Conservation (phyloP, 2,797 vertebrate genomes). For the Sebastiscus tertius region DNA sequence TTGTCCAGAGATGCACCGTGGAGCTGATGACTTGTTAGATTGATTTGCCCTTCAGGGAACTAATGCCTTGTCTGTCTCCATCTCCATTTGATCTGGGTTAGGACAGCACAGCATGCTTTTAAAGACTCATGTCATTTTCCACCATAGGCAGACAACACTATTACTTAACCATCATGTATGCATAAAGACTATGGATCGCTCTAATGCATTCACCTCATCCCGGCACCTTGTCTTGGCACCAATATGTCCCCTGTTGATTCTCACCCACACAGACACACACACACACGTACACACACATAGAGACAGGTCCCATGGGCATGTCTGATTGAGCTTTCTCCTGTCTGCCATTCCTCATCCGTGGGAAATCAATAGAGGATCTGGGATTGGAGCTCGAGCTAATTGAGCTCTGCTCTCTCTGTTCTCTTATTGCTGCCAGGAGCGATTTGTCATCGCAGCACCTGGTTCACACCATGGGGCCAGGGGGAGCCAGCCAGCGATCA, state of each 20-base stretch:
- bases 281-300: not conserved
- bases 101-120: constrained; percentile 46
- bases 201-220: constrained; percentile 57
- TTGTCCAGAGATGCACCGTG: constrained; percentile 56
- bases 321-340: constrained; percentile 84
- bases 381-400: constrained; percentile 83
- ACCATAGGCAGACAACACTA: constrained; percentile 36
- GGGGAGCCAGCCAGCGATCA: constrained; percentile 57
- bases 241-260: constrained; percentile 66
- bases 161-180: constrained; percentile 69
- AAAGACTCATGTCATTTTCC: constrained; percentile 58
- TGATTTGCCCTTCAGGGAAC: constrained; percentile 76
- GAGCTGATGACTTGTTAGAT: constrained; percentile 73
- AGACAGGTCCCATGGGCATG: constrained; percentile 67
- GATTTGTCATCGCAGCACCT: constrained; percentile 80
- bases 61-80: constrained; percentile 47
- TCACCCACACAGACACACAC: not conserved
- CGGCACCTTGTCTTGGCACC: constrained; percentile 47
- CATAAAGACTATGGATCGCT: constrained; percentile 58
- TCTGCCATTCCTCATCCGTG: constrained; percentile 83
- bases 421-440: constrained; percentile 81
- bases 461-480: constrained; percentile 70
- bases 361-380: constrained; percentile 84
- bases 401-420: constrained; percentile 80
- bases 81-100: constrained; percentile 43